phyloP scores from a whole-genome alignment of 2,888 invertebrate species.

The Epinotia ramella region DNA sequence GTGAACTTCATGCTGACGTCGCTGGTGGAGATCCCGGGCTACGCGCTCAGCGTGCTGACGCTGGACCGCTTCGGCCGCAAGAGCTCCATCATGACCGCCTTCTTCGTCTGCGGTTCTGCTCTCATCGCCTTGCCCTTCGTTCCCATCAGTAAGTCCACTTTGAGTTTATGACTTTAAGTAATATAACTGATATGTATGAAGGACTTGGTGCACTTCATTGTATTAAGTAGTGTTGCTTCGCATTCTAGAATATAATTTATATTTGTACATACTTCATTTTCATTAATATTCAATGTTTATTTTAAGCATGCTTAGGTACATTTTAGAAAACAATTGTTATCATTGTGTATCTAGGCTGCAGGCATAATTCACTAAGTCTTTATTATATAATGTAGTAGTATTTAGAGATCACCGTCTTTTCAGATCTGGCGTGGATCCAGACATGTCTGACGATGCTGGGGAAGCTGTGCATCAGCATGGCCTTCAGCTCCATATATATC shows the following conservation, averaged over 20 bases:
- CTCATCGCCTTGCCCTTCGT: conserved; percentile 85
- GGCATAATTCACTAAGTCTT: background rate
- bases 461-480: conserved; percentile 80
- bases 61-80: conserved; percentile 86
- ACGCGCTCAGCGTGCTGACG: conserved; percentile 83
- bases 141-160: conserved; percentile 75
- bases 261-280: background rate
- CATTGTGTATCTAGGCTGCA: background rate
- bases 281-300: background rate
- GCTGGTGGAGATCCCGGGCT: conserved; percentile 88
- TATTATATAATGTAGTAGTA: conserved; percentile 42
- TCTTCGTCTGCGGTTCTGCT: conserved; percentile 82
- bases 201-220: background rate
- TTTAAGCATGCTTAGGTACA: background rate
- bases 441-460: conserved; percentile 80
- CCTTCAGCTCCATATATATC: conserved; percentile 79
- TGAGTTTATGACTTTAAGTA: background rate
- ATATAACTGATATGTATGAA: background rate
- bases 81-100: conserved; percentile 83
- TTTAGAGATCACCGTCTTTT: conserved; percentile 45
- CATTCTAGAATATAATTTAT: background rate
- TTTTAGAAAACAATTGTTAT: too few relatives aligned
- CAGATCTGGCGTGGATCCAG: conserved; percentile 76
- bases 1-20: conserved; percentile 90
- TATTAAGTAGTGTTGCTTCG: background rate